Evolutionary conservation across 2,797 vertebrate genomes (phyloP).

Genomic region (Tadarida brasiliensis): DNA sequence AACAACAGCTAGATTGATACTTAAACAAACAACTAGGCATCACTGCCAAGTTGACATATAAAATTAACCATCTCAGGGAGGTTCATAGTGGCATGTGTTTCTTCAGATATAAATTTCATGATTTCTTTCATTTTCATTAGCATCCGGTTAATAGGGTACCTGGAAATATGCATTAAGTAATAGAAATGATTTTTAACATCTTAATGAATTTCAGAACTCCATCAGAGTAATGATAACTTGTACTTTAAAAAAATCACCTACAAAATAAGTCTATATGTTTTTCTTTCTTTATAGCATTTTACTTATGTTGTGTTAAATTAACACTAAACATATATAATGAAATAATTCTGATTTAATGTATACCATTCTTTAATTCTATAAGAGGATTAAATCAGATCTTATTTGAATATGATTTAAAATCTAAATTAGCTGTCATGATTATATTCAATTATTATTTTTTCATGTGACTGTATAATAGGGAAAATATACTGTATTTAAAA

Average conservation of each 20-base stretch:
- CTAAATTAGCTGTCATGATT: background rate
- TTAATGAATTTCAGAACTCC: slow-evolving; percentile 34
- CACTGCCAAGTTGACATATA: background rate
- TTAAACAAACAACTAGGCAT: background rate
- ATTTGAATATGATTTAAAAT: slow-evolving; percentile 54
- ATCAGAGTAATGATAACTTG: slow-evolving; percentile 13
- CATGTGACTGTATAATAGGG: background rate
- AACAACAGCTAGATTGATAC: background rate
- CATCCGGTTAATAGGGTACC: background rate
- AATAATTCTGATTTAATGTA: slow-evolving; percentile 13
- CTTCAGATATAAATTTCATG: slow-evolving; percentile 30
- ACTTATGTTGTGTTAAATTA: background rate
- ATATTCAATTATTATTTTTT: slow-evolving; percentile 55
- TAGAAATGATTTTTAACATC: background rate
- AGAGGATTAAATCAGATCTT: slow-evolving; percentile 28
- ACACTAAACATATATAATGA: background rate
- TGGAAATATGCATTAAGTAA: slow-evolving; percentile 10
- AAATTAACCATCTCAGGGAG: background rate
- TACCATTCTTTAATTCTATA: slow-evolving; percentile 19
- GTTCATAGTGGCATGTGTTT: background rate
- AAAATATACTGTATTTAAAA: slow-evolving; percentile 36
- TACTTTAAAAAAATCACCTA: background rate
- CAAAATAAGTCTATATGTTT: background rate
- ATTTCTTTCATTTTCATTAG: background rate
- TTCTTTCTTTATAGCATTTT: background rate